Percentiles rank a stretch among this genome's conserved stretches.
These are phyloP conservation scores for Empidonax traillii DNA, from an alignment of 2,113 vertebrate species.

Conservation along the genomic window DNA sequence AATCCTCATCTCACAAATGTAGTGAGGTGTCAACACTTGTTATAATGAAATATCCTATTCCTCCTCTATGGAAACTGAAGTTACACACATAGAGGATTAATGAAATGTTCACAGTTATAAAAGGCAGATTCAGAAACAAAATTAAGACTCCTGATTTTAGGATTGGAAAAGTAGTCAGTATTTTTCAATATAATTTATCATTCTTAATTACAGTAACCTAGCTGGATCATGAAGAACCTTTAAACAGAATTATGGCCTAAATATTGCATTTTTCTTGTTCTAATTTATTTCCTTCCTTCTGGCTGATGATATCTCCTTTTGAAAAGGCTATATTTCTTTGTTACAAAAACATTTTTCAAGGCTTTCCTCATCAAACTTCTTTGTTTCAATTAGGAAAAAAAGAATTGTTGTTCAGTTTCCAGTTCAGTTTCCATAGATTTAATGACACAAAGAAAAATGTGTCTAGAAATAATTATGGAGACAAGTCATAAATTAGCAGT, in stretches of 20 bases:
- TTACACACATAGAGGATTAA: neutral
- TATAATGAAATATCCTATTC: neutral
- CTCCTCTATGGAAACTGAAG: neutral
- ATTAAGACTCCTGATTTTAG: neutral
- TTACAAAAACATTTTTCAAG: constrained; percentile 6
- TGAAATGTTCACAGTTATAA: neutral
- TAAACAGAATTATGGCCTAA: neutral
- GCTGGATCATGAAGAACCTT: neutral
- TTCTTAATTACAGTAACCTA: neutral
- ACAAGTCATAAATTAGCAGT: constrained; percentile 6
- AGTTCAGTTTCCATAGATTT: constrained; percentile 30
- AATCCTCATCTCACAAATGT: neutral
- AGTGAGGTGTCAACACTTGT: neutral
- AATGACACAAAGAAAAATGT: constrained; percentile 29
- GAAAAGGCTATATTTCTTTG: neutral
- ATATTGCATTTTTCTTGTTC: neutral
- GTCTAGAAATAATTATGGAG: constrained; percentile 9
- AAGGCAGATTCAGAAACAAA: neutral
- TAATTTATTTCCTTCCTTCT: neutral
- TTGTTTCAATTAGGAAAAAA: neutral
- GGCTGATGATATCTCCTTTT: neutral
- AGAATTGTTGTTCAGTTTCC: neutral
- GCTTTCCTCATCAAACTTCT: neutral
- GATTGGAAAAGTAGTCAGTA: neutral
- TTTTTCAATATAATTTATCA: neutral